Conservation (phyloP, 1,140 invertebrate genomes). For the Contarinia nasturtii region DNA sequence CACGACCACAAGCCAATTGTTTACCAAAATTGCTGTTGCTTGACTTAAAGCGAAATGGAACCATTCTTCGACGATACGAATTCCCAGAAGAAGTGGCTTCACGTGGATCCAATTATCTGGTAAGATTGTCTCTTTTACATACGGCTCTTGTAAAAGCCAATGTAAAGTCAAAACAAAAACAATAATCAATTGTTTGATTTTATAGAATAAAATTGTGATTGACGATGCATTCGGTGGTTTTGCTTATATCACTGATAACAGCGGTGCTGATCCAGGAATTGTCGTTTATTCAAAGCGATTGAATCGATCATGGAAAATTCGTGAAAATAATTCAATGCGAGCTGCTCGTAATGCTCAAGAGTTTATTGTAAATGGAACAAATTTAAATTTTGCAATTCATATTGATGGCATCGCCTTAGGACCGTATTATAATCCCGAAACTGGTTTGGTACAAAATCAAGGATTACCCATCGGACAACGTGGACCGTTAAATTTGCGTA, state of each 20-base stretch:
- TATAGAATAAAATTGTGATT: slow-evolving; percentile 48
- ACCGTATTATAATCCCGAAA: slow-evolving; percentile 20
- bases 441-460: background rate
- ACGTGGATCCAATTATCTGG: slow-evolving; percentile 30
- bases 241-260: slow-evolving; percentile 49
- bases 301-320: slow-evolving; percentile 43
- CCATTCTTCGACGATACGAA: slow-evolving; percentile 29
- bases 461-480: background rate
- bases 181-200: too few relatives aligned
- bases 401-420: slow-evolving; percentile 48
- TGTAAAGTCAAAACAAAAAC: too few relatives aligned
- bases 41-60: slow-evolving; percentile 35
- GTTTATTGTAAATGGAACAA: slow-evolving; percentile 34
- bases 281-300: slow-evolving; percentile 41
- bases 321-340: slow-evolving; percentile 38
- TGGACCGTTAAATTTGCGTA: slow-evolving; percentile 5
- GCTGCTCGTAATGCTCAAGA: slow-evolving; percentile 29
- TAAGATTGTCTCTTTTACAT: too few relatives aligned
- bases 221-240: slow-evolving; percentile 42
- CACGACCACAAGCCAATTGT: slow-evolving; percentile 20
- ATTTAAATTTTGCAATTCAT: slow-evolving; percentile 28
- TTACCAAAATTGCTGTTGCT: slow-evolving; percentile 44
- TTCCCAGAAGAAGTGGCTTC: slow-evolving; percentile 32
- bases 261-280: slow-evolving; percentile 40
- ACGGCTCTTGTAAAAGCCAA: too few relatives aligned